A percentile compares a stretch with the other conserved stretches of the same genome.
These are phyloP conservation scores for Petrocephalus schoutedeni DNA, from an alignment of 2,797 vertebrate species.

Conservation along the genomic window DNA sequence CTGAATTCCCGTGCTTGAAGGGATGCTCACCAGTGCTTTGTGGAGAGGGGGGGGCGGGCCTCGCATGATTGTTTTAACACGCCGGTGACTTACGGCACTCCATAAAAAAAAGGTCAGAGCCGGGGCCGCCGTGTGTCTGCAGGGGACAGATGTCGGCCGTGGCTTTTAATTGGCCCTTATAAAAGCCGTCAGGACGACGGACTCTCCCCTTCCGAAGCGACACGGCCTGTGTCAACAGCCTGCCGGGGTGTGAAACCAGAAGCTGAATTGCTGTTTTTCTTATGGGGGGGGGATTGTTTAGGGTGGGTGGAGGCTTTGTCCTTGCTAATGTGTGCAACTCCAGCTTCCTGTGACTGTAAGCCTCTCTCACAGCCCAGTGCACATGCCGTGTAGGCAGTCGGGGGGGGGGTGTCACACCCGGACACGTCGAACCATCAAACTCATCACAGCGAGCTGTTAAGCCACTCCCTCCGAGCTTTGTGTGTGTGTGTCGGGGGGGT, in stretches of 20 bases:
- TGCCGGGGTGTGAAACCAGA: background rate
- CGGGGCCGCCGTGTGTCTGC: background rate
- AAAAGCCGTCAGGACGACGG: background rate
- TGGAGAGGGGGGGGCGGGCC: background rate
- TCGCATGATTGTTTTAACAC: background rate
- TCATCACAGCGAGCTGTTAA: background rate
- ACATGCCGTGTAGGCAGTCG: background rate
- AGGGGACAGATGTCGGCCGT: background rate
- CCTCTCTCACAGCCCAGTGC: constrained; percentile 2
- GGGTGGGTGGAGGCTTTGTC: background rate
- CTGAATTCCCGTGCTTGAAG: background rate
- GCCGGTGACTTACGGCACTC: background rate
- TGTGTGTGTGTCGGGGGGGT: background rate
- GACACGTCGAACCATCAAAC: background rate
- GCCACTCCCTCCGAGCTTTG: too few species aligned
- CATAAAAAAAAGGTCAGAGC: background rate
- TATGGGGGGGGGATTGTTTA: background rate
- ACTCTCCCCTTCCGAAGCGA: background rate
- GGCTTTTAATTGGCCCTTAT: background rate
- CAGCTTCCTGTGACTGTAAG: background rate
- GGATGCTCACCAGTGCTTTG: background rate
- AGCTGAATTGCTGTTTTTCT: background rate
- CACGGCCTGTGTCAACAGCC: background rate
- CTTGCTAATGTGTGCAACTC: background rate
- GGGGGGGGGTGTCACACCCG: background rate